Percentiles rank a stretch among this genome's conserved stretches.
phyloP scores from a whole-genome alignment of 2,888 invertebrate genomes.

The Xanthia togata region DNA sequence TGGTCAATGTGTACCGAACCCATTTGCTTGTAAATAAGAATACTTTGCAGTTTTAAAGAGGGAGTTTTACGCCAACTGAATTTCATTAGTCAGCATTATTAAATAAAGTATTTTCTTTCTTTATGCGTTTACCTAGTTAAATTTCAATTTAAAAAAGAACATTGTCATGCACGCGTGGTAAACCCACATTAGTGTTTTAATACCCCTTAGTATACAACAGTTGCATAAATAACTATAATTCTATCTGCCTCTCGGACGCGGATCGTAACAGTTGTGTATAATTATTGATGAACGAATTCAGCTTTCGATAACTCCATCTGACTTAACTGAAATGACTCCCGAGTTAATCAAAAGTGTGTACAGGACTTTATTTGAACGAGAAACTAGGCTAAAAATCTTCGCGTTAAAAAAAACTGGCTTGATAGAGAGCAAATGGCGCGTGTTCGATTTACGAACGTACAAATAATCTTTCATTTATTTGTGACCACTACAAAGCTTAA shows the following conservation, averaged over 20 bases:
- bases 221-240: conserved; percentile 24
- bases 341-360: neutral
- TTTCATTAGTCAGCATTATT: neutral
- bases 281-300: neutral
- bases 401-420: neutral
- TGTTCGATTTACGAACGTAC: neutral
- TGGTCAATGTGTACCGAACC: conserved; percentile 27
- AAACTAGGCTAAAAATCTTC: neutral
- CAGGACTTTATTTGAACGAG: neutral
- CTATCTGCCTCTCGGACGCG: conserved; percentile 3
- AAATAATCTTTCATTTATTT: neutral
- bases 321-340: neutral
- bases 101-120: no score
- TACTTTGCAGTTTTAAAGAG: neutral
- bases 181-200: no score
- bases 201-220: conserved; percentile 9
- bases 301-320: neutral
- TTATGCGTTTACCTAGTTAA: no score
- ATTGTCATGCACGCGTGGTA: no score
- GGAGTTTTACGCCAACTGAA: conserved; percentile 4
- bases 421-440: neutral
- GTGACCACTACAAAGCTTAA: neutral
- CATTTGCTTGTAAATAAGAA: conserved; percentile 1
- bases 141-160: neutral
- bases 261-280: neutral